A percentile compares a stretch with the other conserved stretches of the same genome.
Evolutionary conservation across 1,140 invertebrate genomes (phyloP).

Genomic region (Leptoteleia sp.): DNA sequence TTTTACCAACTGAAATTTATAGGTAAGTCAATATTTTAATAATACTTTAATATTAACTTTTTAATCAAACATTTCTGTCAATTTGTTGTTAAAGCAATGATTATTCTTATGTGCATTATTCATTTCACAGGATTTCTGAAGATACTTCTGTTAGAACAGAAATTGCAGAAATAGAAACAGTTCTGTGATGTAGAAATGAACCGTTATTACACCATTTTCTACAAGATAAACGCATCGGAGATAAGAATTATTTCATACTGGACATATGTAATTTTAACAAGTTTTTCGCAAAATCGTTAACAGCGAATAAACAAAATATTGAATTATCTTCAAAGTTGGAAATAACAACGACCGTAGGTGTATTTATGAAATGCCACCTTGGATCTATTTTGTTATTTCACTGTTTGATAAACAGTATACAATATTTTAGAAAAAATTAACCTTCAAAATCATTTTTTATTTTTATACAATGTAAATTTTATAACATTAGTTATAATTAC

Average conservation of each 20-base stretch:
- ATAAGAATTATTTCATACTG: slow-evolving; percentile 32
- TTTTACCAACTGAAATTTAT: slow-evolving; percentile 80
- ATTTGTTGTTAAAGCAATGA: no score
- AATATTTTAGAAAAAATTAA: slow-evolving; percentile 21
- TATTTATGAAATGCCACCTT: slow-evolving; percentile 23
- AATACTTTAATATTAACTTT: no score
- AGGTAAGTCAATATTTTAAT: slow-evolving; percentile 69
- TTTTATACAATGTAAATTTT: slow-evolving; percentile 33
- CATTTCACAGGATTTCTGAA: slow-evolving; percentile 70
- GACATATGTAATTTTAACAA: slow-evolving; percentile 22
- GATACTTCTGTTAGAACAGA: slow-evolving; percentile 84
- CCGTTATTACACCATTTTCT: slow-evolving; percentile 44
- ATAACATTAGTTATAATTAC: slow-evolving; percentile 5
- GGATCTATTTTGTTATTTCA: slow-evolving; percentile 27
- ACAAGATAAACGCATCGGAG: slow-evolving; percentile 15
- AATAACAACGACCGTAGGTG: slow-evolving; percentile 38
- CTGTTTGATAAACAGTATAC: slow-evolving; percentile 6
- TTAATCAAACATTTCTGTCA: no score
- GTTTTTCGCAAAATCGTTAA: slow-evolving; percentile 15
- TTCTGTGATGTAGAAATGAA: slow-evolving; percentile 85
- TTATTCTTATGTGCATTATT: neutral
- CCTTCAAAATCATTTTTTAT: slow-evolving; percentile 24
- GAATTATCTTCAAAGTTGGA: slow-evolving; percentile 24
- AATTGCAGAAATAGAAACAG: slow-evolving; percentile 93
- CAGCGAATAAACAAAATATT: slow-evolving; percentile 29